These are phyloP conservation scores for Thymelicus sylvestris DNA, from an alignment of 2,888 invertebrate genomes.

Conservation along the genomic window DNA sequence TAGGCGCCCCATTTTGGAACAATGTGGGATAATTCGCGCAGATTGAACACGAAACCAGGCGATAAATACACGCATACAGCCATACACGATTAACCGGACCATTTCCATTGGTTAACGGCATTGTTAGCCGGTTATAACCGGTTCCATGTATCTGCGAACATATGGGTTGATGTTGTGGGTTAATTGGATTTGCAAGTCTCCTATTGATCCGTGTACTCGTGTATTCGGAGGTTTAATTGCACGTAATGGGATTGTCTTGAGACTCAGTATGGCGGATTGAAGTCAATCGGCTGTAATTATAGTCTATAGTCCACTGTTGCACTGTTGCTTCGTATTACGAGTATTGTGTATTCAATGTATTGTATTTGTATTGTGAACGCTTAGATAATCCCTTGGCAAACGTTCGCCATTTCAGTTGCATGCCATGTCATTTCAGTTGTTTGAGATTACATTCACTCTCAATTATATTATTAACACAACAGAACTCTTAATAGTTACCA, in stretches of 20 bases:
- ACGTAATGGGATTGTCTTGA: conserved; percentile 27
- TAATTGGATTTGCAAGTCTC: conserved; percentile 33
- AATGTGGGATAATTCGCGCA: conserved; percentile 25
- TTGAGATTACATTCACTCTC: too few species aligned
- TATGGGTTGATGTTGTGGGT: conserved; percentile 22
- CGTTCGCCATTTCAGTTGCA: too few species aligned
- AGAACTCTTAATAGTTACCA: too few species aligned
- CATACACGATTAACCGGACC: conserved; percentile 40
- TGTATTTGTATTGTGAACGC: too few species aligned
- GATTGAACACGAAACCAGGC: conserved; percentile 37
- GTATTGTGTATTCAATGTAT: not conserved
- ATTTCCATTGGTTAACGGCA: conserved; percentile 33
- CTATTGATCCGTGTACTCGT: conserved; percentile 26
- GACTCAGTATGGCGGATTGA: conserved; percentile 8
- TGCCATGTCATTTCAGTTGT: too few species aligned
- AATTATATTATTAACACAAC: too few species aligned
- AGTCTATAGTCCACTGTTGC: not conserved
- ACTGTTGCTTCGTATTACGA: not conserved
- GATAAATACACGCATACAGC: conserved; percentile 42
- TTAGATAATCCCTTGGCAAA: too few species aligned
- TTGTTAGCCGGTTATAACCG: conserved; percentile 38
- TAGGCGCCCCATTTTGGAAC: conserved; percentile 24
- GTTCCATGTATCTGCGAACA: conserved; percentile 16
- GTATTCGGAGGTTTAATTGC: conserved; percentile 20
- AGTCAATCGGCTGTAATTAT: conserved; percentile 27